Percentiles rank a stretch among this genome's conserved stretches.
Evolutionary conservation across 2,113 vertebrate species (phyloP).

Genomic region (Varanus komodoensis): DNA sequence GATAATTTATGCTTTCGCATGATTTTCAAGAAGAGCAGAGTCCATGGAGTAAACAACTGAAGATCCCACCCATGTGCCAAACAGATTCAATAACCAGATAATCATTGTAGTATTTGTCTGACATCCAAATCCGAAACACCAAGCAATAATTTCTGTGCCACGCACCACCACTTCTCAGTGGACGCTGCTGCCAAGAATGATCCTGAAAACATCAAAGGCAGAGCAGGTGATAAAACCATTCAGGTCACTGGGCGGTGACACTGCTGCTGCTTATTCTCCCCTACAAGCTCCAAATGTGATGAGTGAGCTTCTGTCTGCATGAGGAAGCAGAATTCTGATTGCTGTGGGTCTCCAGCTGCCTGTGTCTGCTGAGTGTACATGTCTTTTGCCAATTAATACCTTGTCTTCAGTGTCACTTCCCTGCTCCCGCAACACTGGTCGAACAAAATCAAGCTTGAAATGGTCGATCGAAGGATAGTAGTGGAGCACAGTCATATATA

Average conservation of each 20-base stretch:
- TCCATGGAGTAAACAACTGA: background rate
- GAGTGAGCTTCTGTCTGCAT: background rate
- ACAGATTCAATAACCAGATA: background rate
- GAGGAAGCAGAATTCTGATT: background rate
- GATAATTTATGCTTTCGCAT: too few species aligned
- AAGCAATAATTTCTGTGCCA: background rate
- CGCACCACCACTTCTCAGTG: background rate
- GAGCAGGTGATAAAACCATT: background rate
- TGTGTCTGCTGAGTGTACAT: fast-evolving
- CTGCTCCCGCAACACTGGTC: background rate
- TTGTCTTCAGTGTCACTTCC: background rate
- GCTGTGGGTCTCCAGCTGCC: fast-evolving
- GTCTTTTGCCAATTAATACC: background rate
- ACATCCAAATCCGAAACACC: background rate
- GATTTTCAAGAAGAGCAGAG: background rate
- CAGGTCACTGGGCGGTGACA: background rate
- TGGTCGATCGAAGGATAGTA: background rate
- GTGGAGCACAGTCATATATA: background rate
- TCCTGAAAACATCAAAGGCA: background rate
- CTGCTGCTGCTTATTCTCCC: background rate
- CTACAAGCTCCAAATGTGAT: background rate
- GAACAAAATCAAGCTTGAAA: background rate
- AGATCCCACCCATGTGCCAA: background rate
- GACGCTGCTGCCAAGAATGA: background rate
- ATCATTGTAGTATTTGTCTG: background rate